Base-by-base conservation (phyloP, 2,113 vertebrate genomes). In the Chaenogobius annularis region DNA sequence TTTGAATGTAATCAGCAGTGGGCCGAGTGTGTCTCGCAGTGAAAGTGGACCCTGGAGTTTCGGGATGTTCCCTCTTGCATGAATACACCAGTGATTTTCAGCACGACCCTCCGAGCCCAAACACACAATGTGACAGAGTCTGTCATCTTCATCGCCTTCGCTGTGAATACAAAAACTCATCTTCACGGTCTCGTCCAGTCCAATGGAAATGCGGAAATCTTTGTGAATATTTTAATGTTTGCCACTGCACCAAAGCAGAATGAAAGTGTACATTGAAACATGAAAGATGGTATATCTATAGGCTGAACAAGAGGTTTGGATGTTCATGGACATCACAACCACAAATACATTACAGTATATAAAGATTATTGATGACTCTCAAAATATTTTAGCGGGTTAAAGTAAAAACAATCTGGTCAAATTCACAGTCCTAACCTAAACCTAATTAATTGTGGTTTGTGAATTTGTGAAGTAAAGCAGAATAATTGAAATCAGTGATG, bases 61-160 rank as follows among this genome's bases (percentile, higher is more conserved):
- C 62, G 54, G 2, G 10, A 75, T 69, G 44, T 37, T 73, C 44
- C 52, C 19, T 74, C 65, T 72, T 62, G 70, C 69, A 56, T 68
- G 23, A 74, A 66, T 61, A 67, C 66, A 47, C 4, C 47, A 56
- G 55, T 69, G 65, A 76, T 64, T 73, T 68, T 77, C 17, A 75
- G 64, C 67, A 71, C 26, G 44, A 71, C 47, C 69, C 23, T 48
- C 72, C 76, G 9, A 64, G 43, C 62, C 64, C 68, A 2, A 2
- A 17, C 50, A n/a, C 17, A 7, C 50, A 20, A 20, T 37, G 67
- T 79, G 87, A 82, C 85, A 75, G 44, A 26, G 14, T 78, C 62
- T 71, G 72, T 80, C 73, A 78, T 72, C 68, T 73, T 35, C 35
- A 75, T 83, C 77, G 59, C 56, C 59, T 78, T 72, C 72, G 74